phyloP scores from a whole-genome alignment of 2,888 invertebrate genomes.

The Silvanus unidentatus region DNA sequence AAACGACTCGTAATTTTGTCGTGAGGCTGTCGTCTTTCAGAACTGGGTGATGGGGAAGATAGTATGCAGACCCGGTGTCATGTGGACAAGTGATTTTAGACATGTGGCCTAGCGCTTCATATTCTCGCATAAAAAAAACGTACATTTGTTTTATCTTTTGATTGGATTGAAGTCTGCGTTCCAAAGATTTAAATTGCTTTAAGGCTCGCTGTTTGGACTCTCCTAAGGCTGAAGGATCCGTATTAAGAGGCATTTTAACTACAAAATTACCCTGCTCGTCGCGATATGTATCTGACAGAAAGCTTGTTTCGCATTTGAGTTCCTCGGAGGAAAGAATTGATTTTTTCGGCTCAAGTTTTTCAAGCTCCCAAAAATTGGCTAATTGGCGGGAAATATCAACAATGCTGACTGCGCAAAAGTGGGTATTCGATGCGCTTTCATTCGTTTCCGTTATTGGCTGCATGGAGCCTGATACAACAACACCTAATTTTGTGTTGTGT shows the following conservation, averaged over 20 bases:
- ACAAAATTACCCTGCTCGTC: constrained; percentile 4
- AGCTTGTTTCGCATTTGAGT: constrained; percentile 15
- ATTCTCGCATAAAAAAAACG: constrained; percentile 7
- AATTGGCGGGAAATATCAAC: no score
- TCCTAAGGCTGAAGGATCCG: background rate
- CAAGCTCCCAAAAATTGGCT: constrained; percentile 7
- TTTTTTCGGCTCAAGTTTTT: background rate
- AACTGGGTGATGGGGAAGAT: constrained; percentile 12
- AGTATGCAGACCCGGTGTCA: background rate
- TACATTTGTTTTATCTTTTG: constrained; percentile 4
- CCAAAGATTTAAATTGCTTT: constrained; percentile 4
- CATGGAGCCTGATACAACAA: no score
- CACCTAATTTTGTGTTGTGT: no score
- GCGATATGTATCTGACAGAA: background rate
- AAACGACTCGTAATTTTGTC: constrained; percentile 9
- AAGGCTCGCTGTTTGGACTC: constrained; percentile 1
- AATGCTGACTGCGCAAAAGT: no score
- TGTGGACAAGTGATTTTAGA: background rate
- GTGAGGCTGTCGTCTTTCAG: constrained; percentile 2
- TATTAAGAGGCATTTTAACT: constrained; percentile 7
- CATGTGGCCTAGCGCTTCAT: constrained; percentile 6
- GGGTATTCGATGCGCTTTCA: no score
- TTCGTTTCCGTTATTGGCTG: no score
- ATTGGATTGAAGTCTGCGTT: constrained; percentile 4
- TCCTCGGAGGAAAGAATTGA: constrained; percentile 8